These are phyloP conservation scores for Eledona agricola DNA, from an alignment of 2,888 invertebrate genomes.

Conservation along the genomic window DNA sequence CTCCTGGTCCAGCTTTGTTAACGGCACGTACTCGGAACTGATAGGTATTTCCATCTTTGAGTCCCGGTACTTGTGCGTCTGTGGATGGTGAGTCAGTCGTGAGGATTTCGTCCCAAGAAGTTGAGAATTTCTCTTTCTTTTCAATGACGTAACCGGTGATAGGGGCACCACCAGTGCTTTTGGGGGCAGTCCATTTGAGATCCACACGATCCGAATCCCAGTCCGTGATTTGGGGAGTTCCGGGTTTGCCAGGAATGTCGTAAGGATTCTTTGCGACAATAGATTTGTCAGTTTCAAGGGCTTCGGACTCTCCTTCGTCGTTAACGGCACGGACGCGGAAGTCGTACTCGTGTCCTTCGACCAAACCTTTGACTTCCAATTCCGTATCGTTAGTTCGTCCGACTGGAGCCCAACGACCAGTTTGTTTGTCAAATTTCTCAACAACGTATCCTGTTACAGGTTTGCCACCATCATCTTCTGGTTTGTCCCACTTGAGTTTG, in stretches of 20 bases:
- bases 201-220: constrained; percentile 91
- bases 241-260: constrained; percentile 86
- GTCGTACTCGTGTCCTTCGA: constrained; percentile 92
- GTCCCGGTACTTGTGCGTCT: constrained; percentile 83
- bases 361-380: constrained; percentile 87
- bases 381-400: constrained; percentile 87
- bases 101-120: constrained; percentile 82
- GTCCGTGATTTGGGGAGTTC: constrained; percentile 84
- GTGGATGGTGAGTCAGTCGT: constrained; percentile 77
- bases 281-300: constrained; percentile 88
- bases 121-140: constrained; percentile 83
- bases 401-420: constrained; percentile 93
- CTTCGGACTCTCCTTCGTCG: constrained; percentile 95
- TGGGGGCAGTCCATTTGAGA: constrained; percentile 83
- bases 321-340: constrained; percentile 94
- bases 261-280: constrained; percentile 97
- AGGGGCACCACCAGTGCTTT: constrained; percentile 79
- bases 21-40: constrained; percentile 95
- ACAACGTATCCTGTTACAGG: constrained; percentile 92
- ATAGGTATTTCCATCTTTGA: constrained; percentile 91
- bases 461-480: constrained; percentile 94
- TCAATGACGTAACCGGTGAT: constrained; percentile 89
- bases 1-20: constrained; percentile 93
- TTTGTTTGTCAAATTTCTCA: constrained; percentile 91
- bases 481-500: constrained; percentile 92